Conservation (phyloP, 2,888 invertebrate species). For the Unio pictorum region DNA sequence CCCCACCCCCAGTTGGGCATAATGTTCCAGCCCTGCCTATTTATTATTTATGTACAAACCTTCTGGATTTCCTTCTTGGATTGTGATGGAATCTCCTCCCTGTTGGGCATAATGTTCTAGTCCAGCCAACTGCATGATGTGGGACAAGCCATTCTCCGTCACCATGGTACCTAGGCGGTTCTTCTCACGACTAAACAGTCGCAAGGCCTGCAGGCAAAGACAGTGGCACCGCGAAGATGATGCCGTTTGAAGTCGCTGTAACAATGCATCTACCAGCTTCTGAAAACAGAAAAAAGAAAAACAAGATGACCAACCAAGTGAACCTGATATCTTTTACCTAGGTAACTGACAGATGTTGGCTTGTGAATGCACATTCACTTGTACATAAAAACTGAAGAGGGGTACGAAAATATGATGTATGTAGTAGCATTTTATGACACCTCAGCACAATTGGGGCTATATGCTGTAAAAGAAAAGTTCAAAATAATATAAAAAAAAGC, state of each 20-base stretch:
- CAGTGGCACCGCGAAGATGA: conserved; percentile 43
- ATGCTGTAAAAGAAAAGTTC: no score
- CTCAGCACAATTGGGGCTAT: no score
- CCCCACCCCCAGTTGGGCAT: conserved; percentile 49
- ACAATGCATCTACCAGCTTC: conserved; percentile 52
- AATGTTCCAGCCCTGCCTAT: conserved; percentile 63
- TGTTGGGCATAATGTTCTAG: conserved; percentile 59
- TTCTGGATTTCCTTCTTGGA: conserved; percentile 54
- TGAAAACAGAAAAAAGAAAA: conserved; percentile 24
- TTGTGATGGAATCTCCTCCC: conserved; percentile 52
- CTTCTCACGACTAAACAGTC: conserved; percentile 68
- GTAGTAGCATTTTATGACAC: no score
- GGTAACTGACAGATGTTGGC: no score
- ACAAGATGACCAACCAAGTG: no score
- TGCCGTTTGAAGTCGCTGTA: conserved; percentile 42
- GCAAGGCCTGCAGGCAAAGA: conserved; percentile 60
- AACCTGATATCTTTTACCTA: no score
- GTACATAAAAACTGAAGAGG: no score
- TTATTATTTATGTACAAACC: conserved; percentile 41
- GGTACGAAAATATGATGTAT: no score
- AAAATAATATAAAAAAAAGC: no score
- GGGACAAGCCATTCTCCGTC: conserved; percentile 52
- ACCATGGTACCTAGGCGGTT: conserved; percentile 59
- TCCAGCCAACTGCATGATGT: conserved; percentile 62
- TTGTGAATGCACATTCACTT: no score